Conservation (phyloP, 2,113 vertebrate species). For the Anser cygnoides region DNA sequence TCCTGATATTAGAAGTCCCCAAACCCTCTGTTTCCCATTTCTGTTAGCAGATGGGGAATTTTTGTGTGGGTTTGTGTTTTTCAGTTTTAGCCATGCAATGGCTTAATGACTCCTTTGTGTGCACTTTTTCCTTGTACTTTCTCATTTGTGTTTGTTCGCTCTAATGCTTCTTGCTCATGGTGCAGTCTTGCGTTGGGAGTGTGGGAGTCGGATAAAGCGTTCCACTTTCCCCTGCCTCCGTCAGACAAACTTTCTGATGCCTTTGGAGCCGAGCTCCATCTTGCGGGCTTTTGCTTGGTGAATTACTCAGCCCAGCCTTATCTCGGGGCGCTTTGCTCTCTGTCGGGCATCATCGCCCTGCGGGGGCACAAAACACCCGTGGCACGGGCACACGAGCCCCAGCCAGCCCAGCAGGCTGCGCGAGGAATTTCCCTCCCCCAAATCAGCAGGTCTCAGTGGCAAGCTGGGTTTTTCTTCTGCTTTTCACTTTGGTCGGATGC, state of each 20-base stretch:
- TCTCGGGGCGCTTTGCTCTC: background rate
- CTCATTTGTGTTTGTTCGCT: background rate
- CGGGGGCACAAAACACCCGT: background rate
- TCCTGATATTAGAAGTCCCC: background rate
- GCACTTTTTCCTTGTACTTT: background rate
- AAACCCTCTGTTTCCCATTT: background rate
- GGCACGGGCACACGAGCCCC: background rate
- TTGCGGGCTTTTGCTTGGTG: background rate
- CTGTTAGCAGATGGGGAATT: background rate
- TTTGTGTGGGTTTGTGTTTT: background rate
- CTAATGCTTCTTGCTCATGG: background rate
- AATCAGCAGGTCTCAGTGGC: background rate
- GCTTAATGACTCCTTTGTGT: background rate
- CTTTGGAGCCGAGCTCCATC: slow-evolving; percentile 33
- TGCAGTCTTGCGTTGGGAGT: background rate
- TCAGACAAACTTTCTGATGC: background rate
- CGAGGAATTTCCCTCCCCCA: background rate
- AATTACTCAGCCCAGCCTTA: background rate
- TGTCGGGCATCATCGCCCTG: too few relatives aligned
- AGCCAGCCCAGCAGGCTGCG: background rate
- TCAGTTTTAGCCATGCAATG: background rate
- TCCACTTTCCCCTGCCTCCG: background rate
- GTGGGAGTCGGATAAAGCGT: background rate
- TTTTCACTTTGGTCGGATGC: background rate
- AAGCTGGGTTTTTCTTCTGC: background rate